A percentile compares a stretch with the other conserved stretches of the same genome.
These are phyloP conservation scores for Trichogramma evanescens DNA, from an alignment of 2,888 invertebrate species.

Conservation along the genomic window DNA sequence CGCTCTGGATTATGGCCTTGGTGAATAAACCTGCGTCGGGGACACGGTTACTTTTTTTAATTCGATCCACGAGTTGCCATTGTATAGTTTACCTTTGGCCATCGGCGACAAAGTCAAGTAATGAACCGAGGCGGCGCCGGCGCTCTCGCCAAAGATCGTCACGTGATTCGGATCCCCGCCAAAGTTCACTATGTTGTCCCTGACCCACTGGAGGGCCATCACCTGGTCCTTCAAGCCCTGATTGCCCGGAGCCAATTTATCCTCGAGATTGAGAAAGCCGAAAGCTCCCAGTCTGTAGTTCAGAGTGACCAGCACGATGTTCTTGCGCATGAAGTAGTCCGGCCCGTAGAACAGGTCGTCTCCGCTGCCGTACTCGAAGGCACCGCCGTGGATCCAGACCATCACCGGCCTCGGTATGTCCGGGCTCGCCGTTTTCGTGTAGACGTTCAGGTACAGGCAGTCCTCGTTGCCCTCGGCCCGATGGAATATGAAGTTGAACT, in stretches of 20 bases:
- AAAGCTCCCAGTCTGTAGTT: constrained; percentile 36
- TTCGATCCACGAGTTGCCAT: too few species aligned
- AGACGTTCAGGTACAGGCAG: constrained; percentile 36
- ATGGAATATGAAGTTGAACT: constrained; percentile 14
- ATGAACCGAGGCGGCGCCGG: too few species aligned
- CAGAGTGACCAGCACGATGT: constrained; percentile 35
- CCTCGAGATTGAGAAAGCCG: constrained; percentile 18
- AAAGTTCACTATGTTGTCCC: too few species aligned
- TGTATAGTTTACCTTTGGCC: constrained; percentile 9
- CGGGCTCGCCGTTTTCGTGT: constrained; percentile 7
- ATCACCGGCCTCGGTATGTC: constrained; percentile 27
- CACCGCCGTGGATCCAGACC: constrained; percentile 38
- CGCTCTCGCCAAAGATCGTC: too few species aligned
- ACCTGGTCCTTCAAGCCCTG: too few species aligned
- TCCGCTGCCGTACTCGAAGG: constrained; percentile 28
- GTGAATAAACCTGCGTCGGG: not conserved
- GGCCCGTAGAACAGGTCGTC: constrained; percentile 30
- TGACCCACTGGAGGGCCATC: too few species aligned
- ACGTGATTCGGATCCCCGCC: too few species aligned
- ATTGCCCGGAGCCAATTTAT: too few species aligned
- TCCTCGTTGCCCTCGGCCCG: constrained; percentile 29
- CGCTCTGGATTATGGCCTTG: constrained; percentile 6
- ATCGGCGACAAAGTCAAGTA: too few species aligned
- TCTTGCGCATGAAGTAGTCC: constrained; percentile 32
- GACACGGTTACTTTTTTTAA: too few species aligned